Conservation (phyloP, 1,140 invertebrate species). For the Drosophila saltans region DNA sequence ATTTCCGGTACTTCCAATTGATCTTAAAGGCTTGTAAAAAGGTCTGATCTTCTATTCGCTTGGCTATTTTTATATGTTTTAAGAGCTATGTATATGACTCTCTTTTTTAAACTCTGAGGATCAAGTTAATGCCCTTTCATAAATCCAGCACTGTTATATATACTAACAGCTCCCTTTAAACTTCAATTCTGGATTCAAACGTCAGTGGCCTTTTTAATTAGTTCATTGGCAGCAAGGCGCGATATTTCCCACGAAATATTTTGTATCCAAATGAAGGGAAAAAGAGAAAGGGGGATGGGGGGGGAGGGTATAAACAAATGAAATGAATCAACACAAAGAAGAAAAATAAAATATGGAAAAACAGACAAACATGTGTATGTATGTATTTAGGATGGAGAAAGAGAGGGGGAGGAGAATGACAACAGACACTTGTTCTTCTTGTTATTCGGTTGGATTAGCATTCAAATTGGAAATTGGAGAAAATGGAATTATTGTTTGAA, state of each 20-base stretch:
- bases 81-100: not conserved
- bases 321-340: slow-evolving; percentile 67
- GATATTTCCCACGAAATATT: slow-evolving; percentile 70
- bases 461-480: not conserved
- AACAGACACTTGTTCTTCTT: slow-evolving; percentile 9
- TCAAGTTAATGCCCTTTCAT: not conserved
- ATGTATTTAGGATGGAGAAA: too few relatives aligned
- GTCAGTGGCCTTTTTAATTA: slow-evolving; percentile 61
- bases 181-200: slow-evolving; percentile 21
- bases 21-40: not conserved
- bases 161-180: slow-evolving; percentile 18
- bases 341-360: slow-evolving; percentile 31
- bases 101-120: not conserved
- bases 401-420: not conserved
- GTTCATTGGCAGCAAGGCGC: slow-evolving; percentile 73
- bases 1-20: not conserved
- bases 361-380: not conserved
- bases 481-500: slow-evolving; percentile 18
- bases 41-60: not conserved
- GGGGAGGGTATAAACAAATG: slow-evolving; percentile 66
- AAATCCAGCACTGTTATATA: slow-evolving; percentile 1
- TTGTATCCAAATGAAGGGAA: slow-evolving; percentile 21
- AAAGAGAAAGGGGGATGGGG: not conserved
- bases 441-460: slow-evolving; percentile 11
- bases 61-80: slow-evolving; percentile 1